Evolutionary conservation across 2,797 vertebrate genomes (phyloP).

Genomic region (Argyrosomus regius): DNA sequence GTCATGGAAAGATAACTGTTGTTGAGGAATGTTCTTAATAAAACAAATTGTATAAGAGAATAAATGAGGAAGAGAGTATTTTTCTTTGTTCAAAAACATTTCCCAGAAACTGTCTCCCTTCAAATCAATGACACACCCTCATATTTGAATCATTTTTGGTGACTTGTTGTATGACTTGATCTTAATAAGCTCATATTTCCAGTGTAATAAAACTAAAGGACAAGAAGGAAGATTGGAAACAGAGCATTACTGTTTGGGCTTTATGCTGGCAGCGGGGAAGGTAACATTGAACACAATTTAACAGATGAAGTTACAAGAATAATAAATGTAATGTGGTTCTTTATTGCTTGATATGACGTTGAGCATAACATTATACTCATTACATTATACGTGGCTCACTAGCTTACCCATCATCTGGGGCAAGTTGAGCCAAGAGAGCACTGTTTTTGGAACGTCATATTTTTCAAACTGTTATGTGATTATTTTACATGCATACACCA

Average conservation of each 20-base stretch:
- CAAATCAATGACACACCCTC: not conserved
- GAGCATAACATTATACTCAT: too few species aligned
- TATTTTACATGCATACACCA: too few species aligned
- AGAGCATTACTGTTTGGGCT: not conserved
- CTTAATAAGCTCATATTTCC: not conserved
- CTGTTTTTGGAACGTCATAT: too few species aligned
- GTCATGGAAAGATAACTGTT: slow-evolving; percentile 20
- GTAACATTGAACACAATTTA: not conserved
- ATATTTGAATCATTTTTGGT: not conserved
- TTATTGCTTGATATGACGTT: too few species aligned
- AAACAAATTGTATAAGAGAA: not conserved
- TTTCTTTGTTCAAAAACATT: slow-evolving; percentile 20
- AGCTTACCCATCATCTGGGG: too few species aligned
- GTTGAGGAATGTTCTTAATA: slow-evolving; percentile 9
- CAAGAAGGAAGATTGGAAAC: not conserved
- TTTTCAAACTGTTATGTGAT: too few species aligned
- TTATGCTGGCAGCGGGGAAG: not conserved
- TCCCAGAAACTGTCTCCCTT: slow-evolving; percentile 15
- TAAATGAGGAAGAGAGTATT: slow-evolving; percentile 13
- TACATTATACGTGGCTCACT: too few species aligned
- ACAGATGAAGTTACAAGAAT: not conserved
- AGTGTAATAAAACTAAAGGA: not conserved
- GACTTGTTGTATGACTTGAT: slow-evolving; percentile 4
- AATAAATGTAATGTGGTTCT: not conserved
- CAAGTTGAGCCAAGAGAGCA: too few species aligned